Evolutionary conservation across 2,888 invertebrate genomes (phyloP), one percentile per base, ranked within the genome.

Genomic region (Theodoxus fluviatilis): DNA sequence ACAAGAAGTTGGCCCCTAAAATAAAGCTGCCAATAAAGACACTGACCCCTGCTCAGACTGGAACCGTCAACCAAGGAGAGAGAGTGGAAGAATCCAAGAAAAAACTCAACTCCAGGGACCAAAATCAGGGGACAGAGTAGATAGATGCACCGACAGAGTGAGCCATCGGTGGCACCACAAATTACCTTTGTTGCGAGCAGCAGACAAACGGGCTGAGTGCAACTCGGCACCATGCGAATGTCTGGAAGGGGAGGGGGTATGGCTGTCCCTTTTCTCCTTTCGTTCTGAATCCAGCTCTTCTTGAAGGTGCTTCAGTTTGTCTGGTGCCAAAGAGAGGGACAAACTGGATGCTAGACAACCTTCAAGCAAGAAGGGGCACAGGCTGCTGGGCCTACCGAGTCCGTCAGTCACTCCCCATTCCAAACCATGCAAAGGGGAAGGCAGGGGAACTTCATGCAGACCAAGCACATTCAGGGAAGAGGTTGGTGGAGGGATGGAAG

Each of bases 231-330:
- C 69, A 28, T 69, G 72, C 31, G 69, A 67, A 52, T 67, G 71
- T 4, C 71, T 65, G 28, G 59, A 59, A n/a, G 74, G 71, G 9
- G 67, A 59, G 7, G 64, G 72, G 35, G 72, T 70, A 47, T n/a
- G n/a, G n/a, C n/a, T 25, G 15, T 67, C 61, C 47, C 67, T 33
- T 67, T 57, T 70, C 33, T 74, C 72, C 59, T 73, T 75, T 68
- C 69, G 74, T 68, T 77, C 77, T 18, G 65, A 57, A 7, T 80
- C 81, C 69, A 81, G 64, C 64, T 82, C 82, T 57, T 80, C 80
- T 67, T 81, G 75, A 37, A 82, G 73, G 49, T 74, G 71, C 52
- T 74, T 76, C 28, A 81, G 73, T 74, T 79, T 80, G 73, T 76
- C 81, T 82, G 73, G 31, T 69, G n/a, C n/a, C n/a, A n/a, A n/a